Evolutionary conservation across 2,113 vertebrate genomes (phyloP), one percentile per base, ranked within the genome.

Genomic region (Sinocyclocheilus anophthalmus): DNA sequence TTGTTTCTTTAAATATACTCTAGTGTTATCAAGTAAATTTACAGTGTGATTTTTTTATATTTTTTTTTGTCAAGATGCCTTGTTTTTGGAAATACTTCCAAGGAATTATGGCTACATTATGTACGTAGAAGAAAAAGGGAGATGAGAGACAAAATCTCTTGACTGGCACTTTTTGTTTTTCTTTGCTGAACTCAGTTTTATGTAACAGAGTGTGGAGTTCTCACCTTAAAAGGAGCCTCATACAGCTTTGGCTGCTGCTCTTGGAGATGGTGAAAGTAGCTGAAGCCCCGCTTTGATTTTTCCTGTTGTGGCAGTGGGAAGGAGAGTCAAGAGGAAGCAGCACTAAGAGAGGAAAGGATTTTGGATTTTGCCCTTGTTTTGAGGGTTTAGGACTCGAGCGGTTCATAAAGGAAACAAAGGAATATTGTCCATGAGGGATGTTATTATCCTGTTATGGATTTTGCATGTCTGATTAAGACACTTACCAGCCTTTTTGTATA

Each of bases 191-290:
- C 72, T 83, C 89, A 88, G 90, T 93, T 93, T 94, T 90, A 92
- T 93, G 90, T 91, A 93, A 92, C 88, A 53, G 85, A 87, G 88
- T 91, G 92, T 92, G 92, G 91, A 90, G 92, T 92, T 94, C 93
- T 92, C 94, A 94, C 94, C 94, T 94, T 95, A 95, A 95, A 96
- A 95, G 94, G 94, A 95, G 92, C 91, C 90, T 92, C 92, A 87
- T 92, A 89, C 92, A 87, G 90, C 87, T 89, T 89, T 91, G 91
- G 87, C 90, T 92, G 91, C 91, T 86, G 88, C 87, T 91, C 86
- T 79, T 87, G 70, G 45, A 89, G 89, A 81, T 90, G 81, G 88
- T 77, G 80, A 76, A 89, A 93, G 90, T 91, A 88, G 86, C 91
- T 89, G 61, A 83, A 87, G 88, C 88, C 85, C 45, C 75, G 84